Base-by-base conservation (phyloP, 2,797 vertebrate genomes). In the Limosa lapponica region DNA sequence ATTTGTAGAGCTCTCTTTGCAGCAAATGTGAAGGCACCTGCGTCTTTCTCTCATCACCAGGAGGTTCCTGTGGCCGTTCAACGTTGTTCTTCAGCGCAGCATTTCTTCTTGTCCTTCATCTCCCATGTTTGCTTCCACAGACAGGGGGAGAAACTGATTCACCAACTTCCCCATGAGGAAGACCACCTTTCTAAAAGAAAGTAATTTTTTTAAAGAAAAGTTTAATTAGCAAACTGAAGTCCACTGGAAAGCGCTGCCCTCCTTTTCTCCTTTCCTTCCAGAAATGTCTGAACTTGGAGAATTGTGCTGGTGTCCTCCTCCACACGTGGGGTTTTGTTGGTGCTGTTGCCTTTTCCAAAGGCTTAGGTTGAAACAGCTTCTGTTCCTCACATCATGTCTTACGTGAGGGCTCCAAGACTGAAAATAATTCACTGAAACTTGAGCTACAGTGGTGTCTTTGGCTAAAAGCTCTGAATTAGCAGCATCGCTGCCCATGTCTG, bases 371-470 rank as follows among this genome's bases (percentile, higher is more conserved):
- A 49, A 23, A 25, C 6, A 22, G 1, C 52, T 88, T 80, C 8
- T 1, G 27, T 70, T 39, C 19, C 32, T 34, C 6, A 3, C 24
- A 28, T 6, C 54, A 22, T 10, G 61, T n/a, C 22, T 51, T 25
- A 20, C 0, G 0, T 2, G 58, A 41, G 39, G 36, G 36, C 55
- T 82, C 79, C 46, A n/a, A 18, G 37, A 16, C 20, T 0, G 3
- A 66, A 41, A 72, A 20, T 17, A 70, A 27, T 48, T 70, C 58
- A 14, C 75, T 43, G 62, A 34, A 66, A 20, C 51, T 70, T 23
- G 23, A 65, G 34, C 61, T 18, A 16, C 34, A 30, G 66, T 3
- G 2, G 5, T 20, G 17, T 51, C 66, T 69, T 18, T 70, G 61
- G 48, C 24, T 49, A 49, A 49, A 49, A n/a, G 66, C 39, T 67